A percentile compares a stretch with the other conserved stretches of the same genome.
These are phyloP conservation scores for Falco biarmicus DNA, from an alignment of 2,797 vertebrate species.

Conservation along the genomic window DNA sequence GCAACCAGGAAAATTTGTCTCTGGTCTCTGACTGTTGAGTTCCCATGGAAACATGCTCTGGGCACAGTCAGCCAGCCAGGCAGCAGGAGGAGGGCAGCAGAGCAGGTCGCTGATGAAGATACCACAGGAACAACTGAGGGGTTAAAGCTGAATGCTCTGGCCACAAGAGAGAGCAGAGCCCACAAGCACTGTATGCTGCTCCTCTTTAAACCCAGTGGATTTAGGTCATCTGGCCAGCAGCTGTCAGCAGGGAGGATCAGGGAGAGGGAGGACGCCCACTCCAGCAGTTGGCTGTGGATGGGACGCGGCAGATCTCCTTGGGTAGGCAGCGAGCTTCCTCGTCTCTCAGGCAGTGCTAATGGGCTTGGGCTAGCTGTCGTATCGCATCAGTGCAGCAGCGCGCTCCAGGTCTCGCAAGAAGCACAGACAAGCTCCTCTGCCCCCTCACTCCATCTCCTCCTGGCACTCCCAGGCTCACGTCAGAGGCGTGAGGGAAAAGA, in stretches of 20 bases:
- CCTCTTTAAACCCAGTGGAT: neutral
- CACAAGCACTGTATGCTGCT: neutral
- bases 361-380: neutral
- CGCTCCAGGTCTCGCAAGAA: neutral
- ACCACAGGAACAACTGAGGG: neutral
- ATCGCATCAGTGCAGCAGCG: neutral
- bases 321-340: neutral
- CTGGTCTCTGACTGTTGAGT: slow-evolving; percentile 75
- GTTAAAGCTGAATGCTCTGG: neutral
- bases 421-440: neutral
- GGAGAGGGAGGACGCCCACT: neutral
- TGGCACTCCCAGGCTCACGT: neutral
- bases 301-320: neutral
- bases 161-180: neutral
- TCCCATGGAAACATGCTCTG: slow-evolving; percentile 87
- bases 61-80: slow-evolving; percentile 81
- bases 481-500: neutral
- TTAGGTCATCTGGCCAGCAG: neutral
- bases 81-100: slow-evolving; percentile 62
- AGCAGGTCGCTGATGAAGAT: neutral
- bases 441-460: neutral
- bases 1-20: slow-evolving; percentile 60
- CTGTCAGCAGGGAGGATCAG: neutral
- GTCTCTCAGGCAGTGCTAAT: neutral
- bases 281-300: neutral